Conservation (phyloP, 2,113 vertebrate genomes). For the Halcyon senegalensis region DNA sequence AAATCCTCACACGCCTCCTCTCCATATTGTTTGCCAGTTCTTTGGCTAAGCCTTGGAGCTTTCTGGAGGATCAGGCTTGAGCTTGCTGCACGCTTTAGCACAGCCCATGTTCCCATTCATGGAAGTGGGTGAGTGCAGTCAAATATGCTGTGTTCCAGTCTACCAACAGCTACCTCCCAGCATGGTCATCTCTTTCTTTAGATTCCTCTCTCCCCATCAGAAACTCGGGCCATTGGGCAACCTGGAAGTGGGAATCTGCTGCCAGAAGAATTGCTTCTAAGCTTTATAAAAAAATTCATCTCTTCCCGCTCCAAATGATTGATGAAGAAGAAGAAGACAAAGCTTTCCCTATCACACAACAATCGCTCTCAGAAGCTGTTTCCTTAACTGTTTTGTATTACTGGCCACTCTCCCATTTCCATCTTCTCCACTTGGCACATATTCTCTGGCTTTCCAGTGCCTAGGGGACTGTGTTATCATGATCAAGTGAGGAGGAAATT, state of each 20-base stretch:
- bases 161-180: neutral
- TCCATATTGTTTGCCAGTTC: neutral
- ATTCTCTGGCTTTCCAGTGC: neutral
- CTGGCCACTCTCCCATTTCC: neutral
- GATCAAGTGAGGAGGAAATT: constrained; percentile 8
- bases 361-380: neutral
- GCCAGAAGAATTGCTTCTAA: neutral
- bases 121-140: neutral
- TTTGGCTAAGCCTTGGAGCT: neutral
- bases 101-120: neutral
- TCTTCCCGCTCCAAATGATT: neutral
- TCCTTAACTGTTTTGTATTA: neutral
- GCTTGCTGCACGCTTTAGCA: neutral
- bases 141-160: neutral
- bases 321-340: neutral
- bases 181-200: neutral
- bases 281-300: constrained; percentile 1
- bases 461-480: neutral
- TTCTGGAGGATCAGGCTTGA: neutral
- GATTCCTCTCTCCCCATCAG: neutral
- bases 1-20: neutral
- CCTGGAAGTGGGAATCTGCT: neutral
- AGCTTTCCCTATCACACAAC: neutral
- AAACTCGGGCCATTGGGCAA: neutral
- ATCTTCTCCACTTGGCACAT: constrained; percentile 14